These are phyloP conservation scores for Coronaproctus castanopsis DNA, from an alignment of 2,888 invertebrate species.

Conservation along the genomic window DNA sequence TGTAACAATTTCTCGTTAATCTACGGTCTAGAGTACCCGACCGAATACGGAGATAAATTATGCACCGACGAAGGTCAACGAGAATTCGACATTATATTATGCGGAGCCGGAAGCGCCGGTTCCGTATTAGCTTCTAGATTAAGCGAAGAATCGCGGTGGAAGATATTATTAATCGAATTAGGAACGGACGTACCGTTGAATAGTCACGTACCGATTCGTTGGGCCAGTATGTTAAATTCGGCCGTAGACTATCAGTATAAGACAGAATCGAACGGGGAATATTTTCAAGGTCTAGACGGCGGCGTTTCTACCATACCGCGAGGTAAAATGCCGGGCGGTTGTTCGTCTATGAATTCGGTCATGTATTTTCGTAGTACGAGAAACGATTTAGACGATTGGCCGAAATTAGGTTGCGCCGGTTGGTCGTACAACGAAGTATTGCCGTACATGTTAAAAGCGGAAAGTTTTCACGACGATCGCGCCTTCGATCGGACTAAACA, in stretches of 20 bases:
- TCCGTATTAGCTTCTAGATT: conserved; percentile 13
- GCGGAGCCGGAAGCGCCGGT: conserved; percentile 15
- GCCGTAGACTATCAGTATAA: conserved; percentile 13
- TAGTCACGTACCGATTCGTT: conserved; percentile 11
- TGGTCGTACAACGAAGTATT: conserved; percentile 12
- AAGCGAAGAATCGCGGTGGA: conserved; percentile 15
- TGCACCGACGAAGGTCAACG: background rate
- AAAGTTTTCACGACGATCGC: conserved; percentile 6
- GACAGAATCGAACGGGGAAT: conserved; percentile 6
- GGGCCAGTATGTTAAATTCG: conserved; percentile 7
- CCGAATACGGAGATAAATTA: conserved; percentile 10
- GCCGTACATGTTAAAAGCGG: conserved; percentile 15
- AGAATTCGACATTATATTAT: conserved; percentile 11
- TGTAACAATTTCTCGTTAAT: no score
- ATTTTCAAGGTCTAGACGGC: conserved; percentile 13
- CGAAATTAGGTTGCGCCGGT: conserved; percentile 8
- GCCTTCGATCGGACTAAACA: background rate
- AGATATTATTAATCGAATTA: conserved; percentile 13
- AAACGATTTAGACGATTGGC: conserved; percentile 13
- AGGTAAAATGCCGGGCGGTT: conserved; percentile 14
- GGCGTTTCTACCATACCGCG: conserved; percentile 7
- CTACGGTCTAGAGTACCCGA: conserved; percentile 2
- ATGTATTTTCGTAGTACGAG: conserved; percentile 13
- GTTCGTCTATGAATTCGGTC: conserved; percentile 15
- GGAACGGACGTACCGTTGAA: conserved; percentile 11